These are phyloP conservation scores for Chaenocephalus aceratus DNA, from an alignment of 2,113 vertebrate genomes.

Conservation along the genomic window DNA sequence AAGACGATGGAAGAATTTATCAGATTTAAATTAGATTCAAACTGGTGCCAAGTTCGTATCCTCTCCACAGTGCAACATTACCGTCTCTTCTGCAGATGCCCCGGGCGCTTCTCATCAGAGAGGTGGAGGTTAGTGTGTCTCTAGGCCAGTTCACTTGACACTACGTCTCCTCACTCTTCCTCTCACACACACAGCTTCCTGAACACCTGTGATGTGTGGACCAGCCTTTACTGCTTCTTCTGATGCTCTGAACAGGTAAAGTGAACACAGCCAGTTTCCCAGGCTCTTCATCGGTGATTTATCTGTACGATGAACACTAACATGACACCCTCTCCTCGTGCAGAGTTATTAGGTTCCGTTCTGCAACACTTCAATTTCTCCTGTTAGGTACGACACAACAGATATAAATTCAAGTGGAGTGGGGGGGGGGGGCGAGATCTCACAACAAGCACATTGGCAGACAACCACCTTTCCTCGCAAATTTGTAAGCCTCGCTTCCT, in stretches of 20 bases:
- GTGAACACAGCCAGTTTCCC: constrained; percentile 9
- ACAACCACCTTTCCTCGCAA: constrained; percentile 84
- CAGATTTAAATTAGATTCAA: constrained; percentile 7
- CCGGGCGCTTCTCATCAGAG: constrained; percentile 48
- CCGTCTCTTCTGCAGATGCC: constrained; percentile 18
- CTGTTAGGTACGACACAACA: constrained; percentile 63
- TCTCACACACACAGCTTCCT: neutral
- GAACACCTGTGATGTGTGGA: constrained; percentile 28
- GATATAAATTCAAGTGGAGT: constrained; percentile 61
- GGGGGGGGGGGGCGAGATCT: constrained; percentile 56
- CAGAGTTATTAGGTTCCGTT: constrained; percentile 35
- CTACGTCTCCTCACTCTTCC: constrained; percentile 3
- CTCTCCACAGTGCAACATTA: constrained; percentile 2
- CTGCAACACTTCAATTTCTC: constrained; percentile 69
- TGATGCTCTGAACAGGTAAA: neutral
- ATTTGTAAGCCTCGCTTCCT: constrained; percentile 84
- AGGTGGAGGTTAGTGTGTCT: constrained; percentile 58
- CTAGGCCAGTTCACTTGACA: constrained; percentile 63
- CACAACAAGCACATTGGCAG: constrained; percentile 80
- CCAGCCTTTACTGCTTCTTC: neutral
- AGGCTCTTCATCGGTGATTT: constrained; percentile 18
- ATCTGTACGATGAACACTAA: constrained; percentile 1
- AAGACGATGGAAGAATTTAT: neutral
- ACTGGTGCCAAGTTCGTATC: constrained; percentile 16
- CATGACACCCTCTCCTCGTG: constrained; percentile 25